Evolutionary conservation across 1,140 invertebrate genomes (phyloP).

Genomic region (Brachionus calyciflorus): DNA sequence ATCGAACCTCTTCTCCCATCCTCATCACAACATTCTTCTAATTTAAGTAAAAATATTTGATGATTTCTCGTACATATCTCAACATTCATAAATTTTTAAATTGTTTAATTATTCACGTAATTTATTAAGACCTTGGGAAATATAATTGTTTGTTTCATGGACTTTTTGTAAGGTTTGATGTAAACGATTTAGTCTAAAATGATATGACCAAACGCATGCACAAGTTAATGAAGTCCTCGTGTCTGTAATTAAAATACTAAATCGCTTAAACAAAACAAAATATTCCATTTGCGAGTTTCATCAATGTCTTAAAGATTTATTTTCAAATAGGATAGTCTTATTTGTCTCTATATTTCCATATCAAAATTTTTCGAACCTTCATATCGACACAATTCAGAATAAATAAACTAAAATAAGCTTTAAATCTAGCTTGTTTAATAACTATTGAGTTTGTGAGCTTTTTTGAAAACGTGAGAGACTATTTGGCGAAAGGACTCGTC

Average conservation of each 20-base stretch:
- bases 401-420: conserved; percentile 2
- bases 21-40: conserved; percentile 8
- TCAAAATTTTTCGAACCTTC: background rate
- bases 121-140: conserved; percentile 12
- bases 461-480: background rate
- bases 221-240: no score
- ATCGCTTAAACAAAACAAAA: background rate
- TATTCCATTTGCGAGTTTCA: conserved; percentile 36
- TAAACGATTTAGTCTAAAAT: conserved; percentile 44
- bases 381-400: background rate
- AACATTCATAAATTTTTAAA: background rate
- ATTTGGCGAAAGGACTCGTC: background rate
- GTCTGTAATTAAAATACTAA: background rate
- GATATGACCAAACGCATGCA: conserved; percentile 27
- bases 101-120: conserved; percentile 29
- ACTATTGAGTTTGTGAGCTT: background rate
- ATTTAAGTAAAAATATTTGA: conserved; percentile 18
- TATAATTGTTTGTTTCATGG: background rate
- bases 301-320: conserved; percentile 10
- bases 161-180: conserved; percentile 16
- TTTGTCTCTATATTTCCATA: background rate
- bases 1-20: background rate
- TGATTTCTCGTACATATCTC: conserved; percentile 11
- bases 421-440: background rate
- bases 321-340: background rate